Evolutionary conservation across 2,888 invertebrate genomes (phyloP).

Genomic region (Steinernema carpocapsae): DNA sequence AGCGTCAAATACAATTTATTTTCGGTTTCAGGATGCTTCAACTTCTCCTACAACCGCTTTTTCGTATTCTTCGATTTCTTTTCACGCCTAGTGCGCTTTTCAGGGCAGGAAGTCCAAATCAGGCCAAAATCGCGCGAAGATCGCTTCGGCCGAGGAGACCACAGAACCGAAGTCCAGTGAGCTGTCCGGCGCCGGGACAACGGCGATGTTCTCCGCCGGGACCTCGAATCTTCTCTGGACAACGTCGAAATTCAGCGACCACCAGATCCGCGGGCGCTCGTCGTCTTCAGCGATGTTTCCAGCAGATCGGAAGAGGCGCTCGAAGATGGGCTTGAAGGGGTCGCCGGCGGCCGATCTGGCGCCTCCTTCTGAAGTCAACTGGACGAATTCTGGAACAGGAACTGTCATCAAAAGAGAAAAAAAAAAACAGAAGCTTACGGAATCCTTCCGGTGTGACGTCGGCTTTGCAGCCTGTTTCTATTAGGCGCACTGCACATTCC

Average conservation of each 20-base stretch:
- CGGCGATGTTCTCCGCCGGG: slow-evolving; percentile 43
- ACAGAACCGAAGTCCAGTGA: slow-evolving; percentile 48
- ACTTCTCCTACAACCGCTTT: neutral
- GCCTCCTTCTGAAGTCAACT: neutral
- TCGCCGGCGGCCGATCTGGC: neutral
- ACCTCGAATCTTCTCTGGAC: neutral
- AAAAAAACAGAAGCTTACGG: no score
- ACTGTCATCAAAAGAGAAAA: no score
- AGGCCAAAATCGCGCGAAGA: slow-evolving; percentile 70
- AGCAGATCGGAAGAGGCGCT: neutral
- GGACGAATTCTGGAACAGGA: slow-evolving; percentile 12
- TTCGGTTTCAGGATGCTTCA: neutral
- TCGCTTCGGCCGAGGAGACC: slow-evolving; percentile 61
- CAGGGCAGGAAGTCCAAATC: slow-evolving; percentile 71
- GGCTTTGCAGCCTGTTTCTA: slow-evolving; percentile 53
- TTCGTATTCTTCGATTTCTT: slow-evolving; percentile 4
- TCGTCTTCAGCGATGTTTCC: neutral
- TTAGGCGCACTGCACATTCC: slow-evolving; percentile 30
- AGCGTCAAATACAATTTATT: no score
- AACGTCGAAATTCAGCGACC: slow-evolving; percentile 29
- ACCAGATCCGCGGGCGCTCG: slow-evolving; percentile 1
- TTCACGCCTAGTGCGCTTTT: neutral
- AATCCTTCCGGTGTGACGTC: slow-evolving; percentile 52
- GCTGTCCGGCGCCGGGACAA: slow-evolving; percentile 47
- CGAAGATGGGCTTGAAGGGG: neutral